Evolutionary conservation across 2,113 vertebrate species (phyloP), one percentile per base, ranked within the genome.

Genomic region (Tyrannus savana): DNA sequence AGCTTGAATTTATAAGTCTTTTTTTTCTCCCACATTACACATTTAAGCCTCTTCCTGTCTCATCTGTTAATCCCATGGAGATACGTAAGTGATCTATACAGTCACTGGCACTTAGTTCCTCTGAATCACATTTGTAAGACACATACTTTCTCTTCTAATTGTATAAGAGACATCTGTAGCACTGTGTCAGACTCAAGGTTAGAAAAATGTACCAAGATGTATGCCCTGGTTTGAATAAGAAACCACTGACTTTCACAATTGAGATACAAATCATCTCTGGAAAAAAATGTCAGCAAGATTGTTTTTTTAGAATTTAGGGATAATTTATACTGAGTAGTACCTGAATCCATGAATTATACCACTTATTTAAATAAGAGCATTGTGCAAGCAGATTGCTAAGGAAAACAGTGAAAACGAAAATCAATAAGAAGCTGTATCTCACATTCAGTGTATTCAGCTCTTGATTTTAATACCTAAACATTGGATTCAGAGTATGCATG

Each of bases 71-170:
- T 24, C 9, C 11, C 9, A 24, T 8, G 14, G 23, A 73, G 46
- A 27, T 12, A 35, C 1, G 1, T 19, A 37, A 22, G 0, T 39
- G 74, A 39, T 24, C 21, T 74, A 0, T 22, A 53, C 3, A 78
- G 21, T 16, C 35, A 59, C 7, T 78, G 16, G 2, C 11, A 59
- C 23, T 84, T 74, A 25, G 5, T 28, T 77, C 3, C 21, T 52
- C 47, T 82, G 52, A 75, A 72, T 49, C 14, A 55, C 0, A 0
- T 44, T 56, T 84, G 52, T 17, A 52, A 84, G 27, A n/a, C 7
- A 5, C 0, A 0, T 46, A 30, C 2, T 82, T 90, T 56, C 8
- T 56, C 30, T 71, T 71, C 19, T 64, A 82, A 55, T 27, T 79
- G 2, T 31, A 7, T 22, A 7, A 17, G 27, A 78, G 23, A 25